Evolutionary conservation across 2,113 vertebrate species (phyloP), one percentile per base, ranked within the genome.

Genomic region (Notiomystis cincta): DNA sequence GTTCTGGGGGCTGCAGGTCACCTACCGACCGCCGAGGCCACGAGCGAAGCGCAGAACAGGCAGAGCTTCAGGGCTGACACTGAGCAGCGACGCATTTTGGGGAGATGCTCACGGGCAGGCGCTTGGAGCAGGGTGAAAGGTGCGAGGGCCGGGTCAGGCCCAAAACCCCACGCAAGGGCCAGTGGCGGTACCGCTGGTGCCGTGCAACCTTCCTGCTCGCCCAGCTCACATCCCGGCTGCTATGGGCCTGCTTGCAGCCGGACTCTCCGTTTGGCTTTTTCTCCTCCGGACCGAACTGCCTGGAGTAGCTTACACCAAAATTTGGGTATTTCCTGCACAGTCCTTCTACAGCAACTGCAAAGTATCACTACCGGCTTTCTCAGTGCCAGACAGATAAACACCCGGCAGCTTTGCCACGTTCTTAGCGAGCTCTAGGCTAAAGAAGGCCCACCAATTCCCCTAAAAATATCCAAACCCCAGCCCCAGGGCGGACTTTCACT

Each of bases 161-260:
- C 67, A 20, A 12, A 83, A 31, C 31, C 31, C 18, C 27, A 33
- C 3, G 3, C 38, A 6, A 30, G 27, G 14, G 30, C 13, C 7
- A 24, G 37, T 0, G 11, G n/a, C 53, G 10, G 40, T 5, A 13
- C 31, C 1, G 7, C 47, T 15, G 31, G 31, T 31, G 40, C 11
- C 11, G 10, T 1, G 38, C 71, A 44, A 24, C 35, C 14, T 38
- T 24, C 42, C 56, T 12, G 58, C 60, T 9, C 7, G 1, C 31
- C 42, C 61, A 25, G 56, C 65, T 33, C 61, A 1, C 10, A 23
- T 2, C 10, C 23, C 30, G 11, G 13, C 71, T 35, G 31, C 58
- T 31, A 37, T 42, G 18, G 1, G 57, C 57, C 14, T 4, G 51
- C 37, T 37, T 25, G 51, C 65, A 15, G 73, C 3, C 0, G 27